phyloP scores from a whole-genome alignment of 92 coral and sea anemone genomes.

The Paramuricea clavata region DNA sequence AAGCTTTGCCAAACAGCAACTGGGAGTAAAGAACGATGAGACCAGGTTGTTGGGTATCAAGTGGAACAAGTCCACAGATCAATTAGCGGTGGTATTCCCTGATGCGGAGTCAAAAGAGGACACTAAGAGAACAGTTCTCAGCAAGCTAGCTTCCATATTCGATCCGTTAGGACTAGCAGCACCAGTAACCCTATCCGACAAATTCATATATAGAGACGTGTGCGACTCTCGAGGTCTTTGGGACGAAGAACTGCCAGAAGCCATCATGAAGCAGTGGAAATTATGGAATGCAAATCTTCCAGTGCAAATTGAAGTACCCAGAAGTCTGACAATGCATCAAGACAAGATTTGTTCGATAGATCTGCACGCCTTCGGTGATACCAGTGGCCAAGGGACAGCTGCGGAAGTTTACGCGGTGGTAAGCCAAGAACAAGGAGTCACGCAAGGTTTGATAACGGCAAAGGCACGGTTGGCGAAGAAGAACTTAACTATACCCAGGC shows the following conservation, averaged over 20 bases:
- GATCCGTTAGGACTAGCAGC: too few relatives aligned
- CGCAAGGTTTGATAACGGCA: constrained; percentile 30
- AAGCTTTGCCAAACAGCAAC: not conserved
- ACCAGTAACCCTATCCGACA: too few relatives aligned
- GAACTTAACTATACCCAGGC: constrained; percentile 49
- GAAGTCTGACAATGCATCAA: constrained; percentile 15
- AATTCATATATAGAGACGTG: too few relatives aligned
- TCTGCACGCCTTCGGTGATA: constrained; percentile 62
- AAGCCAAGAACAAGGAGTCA: constrained; percentile 28
- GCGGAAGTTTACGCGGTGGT: constrained; percentile 59
- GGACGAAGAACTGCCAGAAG: constrained; percentile 37
- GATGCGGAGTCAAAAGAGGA: too few relatives aligned
- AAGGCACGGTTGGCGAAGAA: constrained; percentile 53
- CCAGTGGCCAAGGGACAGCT: constrained; percentile 44
- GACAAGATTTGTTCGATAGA: constrained; percentile 26
- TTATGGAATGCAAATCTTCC: constrained; percentile 12
- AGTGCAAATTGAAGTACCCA: not conserved
- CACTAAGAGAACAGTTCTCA: too few relatives aligned
- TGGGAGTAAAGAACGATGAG: not conserved
- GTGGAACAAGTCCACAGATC: too few relatives aligned
- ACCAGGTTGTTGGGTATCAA: not conserved
- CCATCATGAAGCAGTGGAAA: constrained; percentile 32
- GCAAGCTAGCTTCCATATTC: too few relatives aligned
- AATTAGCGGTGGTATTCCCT: too few relatives aligned
- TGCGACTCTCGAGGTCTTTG: too few relatives aligned